These are phyloP conservation scores for Sylvilagus bachmani DNA, from an alignment of 2,113 vertebrate genomes.

Conservation along the genomic window DNA sequence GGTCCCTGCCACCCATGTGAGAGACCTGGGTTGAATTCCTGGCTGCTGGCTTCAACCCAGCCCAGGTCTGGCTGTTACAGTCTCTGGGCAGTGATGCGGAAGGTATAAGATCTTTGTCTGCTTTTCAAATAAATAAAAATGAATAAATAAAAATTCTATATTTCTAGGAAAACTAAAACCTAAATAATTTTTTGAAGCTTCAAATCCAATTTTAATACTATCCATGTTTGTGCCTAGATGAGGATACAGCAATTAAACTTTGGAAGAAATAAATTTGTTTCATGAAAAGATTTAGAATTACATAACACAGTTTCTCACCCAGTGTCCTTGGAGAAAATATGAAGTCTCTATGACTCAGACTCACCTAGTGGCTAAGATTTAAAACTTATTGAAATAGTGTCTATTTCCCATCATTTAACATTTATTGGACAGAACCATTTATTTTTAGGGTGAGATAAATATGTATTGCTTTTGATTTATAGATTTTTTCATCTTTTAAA, in stretches of 20 bases:
- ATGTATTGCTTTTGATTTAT: background rate
- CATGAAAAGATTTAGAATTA: background rate
- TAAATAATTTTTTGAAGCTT: background rate
- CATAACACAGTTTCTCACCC: background rate
- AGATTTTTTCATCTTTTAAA: background rate
- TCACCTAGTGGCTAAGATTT: background rate
- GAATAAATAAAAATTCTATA: background rate
- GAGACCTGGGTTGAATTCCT: too few relatives aligned
- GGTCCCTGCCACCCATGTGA: too few relatives aligned
- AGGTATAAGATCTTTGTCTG: too few relatives aligned
- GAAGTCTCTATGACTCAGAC: background rate
- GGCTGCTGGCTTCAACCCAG: too few relatives aligned
- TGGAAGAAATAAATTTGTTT: background rate
- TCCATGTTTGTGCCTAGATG: background rate
- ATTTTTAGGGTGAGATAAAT: background rate
- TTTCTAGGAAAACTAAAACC: background rate
- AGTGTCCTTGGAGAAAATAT: background rate
- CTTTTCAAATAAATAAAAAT: background rate
- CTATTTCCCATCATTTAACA: background rate
- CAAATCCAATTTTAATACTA: background rate
- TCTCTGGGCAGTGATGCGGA: too few relatives aligned
- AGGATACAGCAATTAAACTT: background rate
- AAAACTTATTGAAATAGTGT: background rate
- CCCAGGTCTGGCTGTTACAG: too few relatives aligned
- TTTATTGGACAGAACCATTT: background rate